Conservation (phyloP, 2,888 invertebrate genomes). For the Cephus pulcher region DNA sequence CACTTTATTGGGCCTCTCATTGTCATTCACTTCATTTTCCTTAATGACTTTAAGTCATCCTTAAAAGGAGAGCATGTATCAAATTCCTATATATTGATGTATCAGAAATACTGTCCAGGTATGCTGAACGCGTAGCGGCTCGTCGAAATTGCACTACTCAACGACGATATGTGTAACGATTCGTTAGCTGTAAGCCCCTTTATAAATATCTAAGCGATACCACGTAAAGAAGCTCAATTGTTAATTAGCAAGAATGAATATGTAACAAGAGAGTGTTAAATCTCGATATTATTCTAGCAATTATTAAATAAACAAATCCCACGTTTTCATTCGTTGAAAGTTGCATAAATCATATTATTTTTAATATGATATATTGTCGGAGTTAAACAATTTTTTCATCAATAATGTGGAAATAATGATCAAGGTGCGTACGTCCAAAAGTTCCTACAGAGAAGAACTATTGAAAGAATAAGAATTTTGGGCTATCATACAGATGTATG, state of each 20-base stretch:
- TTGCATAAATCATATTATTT: neutral
- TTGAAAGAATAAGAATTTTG: neutral
- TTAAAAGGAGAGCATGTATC: neutral
- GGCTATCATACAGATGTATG: neutral
- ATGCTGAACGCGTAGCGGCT: neutral
- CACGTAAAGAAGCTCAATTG: slow-evolving; percentile 41
- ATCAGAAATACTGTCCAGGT: slow-evolving; percentile 17
- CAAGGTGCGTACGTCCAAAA: too few species aligned
- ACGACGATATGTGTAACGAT: slow-evolving; percentile 11
- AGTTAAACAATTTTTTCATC: too few species aligned
- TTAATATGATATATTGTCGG: too few species aligned
- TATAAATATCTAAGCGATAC: slow-evolving; percentile 30
- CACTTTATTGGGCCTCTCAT: neutral
- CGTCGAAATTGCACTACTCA: neutral
- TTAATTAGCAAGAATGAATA: slow-evolving; percentile 41
- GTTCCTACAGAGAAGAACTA: too few species aligned
- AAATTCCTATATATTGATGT: neutral
- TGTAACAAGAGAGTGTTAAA: slow-evolving; percentile 38
- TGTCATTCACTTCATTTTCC: neutral
- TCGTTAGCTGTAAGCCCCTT: slow-evolving; percentile 30
- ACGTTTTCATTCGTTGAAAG: neutral
- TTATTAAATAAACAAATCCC: slow-evolving; percentile 30
- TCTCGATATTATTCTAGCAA: slow-evolving; percentile 39
- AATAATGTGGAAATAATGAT: too few species aligned
- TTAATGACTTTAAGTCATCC: neutral